A percentile compares a stretch with the other conserved stretches of the same genome.
Evolutionary conservation across 1,140 invertebrate genomes (phyloP).

Genomic region (Copidosoma floridanum): DNA sequence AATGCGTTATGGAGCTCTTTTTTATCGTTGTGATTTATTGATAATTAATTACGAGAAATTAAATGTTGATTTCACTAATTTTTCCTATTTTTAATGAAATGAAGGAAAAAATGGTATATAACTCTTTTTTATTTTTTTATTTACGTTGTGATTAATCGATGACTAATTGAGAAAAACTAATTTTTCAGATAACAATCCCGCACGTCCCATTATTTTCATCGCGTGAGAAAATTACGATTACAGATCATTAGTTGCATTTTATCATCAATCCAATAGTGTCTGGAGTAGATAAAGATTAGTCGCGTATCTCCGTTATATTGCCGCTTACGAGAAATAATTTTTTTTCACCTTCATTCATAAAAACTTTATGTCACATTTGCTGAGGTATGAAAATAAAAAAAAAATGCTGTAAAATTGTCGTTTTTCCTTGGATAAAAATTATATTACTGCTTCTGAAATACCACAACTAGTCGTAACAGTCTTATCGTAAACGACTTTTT

Average conservation of each 20-base stretch:
- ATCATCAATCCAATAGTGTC: constrained; percentile 1
- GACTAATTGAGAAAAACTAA: too few relatives aligned
- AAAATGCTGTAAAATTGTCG: constrained; percentile 1
- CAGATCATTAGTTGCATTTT: constrained; percentile 1
- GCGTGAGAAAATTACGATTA: too few relatives aligned
- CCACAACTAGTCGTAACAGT: background rate
- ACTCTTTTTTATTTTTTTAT: too few relatives aligned
- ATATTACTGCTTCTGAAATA: background rate
- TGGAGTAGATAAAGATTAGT: constrained; percentile 10
- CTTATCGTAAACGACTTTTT: background rate
- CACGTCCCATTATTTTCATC: too few relatives aligned
- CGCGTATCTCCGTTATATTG: constrained; percentile 11
- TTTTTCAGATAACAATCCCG: too few relatives aligned
- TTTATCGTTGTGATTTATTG: too few relatives aligned
- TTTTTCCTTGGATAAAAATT: constrained; percentile 2
- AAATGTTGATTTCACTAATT: too few relatives aligned
- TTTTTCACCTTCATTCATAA: constrained; percentile 15
- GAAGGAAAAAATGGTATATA: too few relatives aligned
- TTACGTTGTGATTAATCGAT: too few relatives aligned
- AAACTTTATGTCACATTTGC: constrained; percentile 10
- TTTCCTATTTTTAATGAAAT: too few relatives aligned
- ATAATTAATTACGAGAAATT: too few relatives aligned
- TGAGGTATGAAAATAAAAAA: constrained; percentile 17
- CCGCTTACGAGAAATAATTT: constrained; percentile 18
- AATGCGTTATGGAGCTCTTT: too few relatives aligned